Evolutionary conservation across 2,888 invertebrate genomes (phyloP).

Genomic region (Eueremaeus valkanovi): DNA sequence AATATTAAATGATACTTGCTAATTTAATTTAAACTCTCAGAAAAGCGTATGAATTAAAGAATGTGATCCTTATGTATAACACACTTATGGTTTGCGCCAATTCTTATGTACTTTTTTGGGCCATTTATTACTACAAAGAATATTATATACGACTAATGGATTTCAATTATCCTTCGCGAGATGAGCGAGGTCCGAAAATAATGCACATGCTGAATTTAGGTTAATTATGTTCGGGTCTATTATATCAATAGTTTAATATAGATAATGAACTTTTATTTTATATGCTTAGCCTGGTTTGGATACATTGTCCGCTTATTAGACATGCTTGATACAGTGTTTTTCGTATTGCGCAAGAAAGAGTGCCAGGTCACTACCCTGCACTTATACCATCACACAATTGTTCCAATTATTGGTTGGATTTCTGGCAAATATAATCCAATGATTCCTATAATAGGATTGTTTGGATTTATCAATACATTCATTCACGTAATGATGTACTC

Average conservation of each 20-base stretch:
- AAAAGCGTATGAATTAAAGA: conserved; percentile 26
- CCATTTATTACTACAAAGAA: background rate
- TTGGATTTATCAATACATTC: too few species aligned
- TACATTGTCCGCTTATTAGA: too few species aligned
- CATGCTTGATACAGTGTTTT: too few species aligned
- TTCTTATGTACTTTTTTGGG: background rate
- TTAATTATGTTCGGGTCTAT: background rate
- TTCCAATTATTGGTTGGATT: too few species aligned
- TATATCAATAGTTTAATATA: background rate
- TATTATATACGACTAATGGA: background rate
- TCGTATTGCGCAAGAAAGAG: too few species aligned
- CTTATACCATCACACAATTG: too few species aligned
- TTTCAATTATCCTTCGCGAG: conserved; percentile 29
- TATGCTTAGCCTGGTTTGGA: background rate
- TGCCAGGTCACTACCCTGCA: too few species aligned
- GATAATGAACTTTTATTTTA: background rate
- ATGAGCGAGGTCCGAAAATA: background rate
- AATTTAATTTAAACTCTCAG: background rate
- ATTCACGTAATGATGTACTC: too few species aligned
- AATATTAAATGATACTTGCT: background rate
- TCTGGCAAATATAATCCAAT: too few species aligned
- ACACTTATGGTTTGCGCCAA: conserved; percentile 20
- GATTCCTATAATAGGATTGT: too few species aligned
- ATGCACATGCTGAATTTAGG: background rate
- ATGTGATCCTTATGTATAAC: conserved; percentile 12